Conservation (phyloP, 2,888 invertebrate genomes). For the Amaurobius ferox region DNA sequence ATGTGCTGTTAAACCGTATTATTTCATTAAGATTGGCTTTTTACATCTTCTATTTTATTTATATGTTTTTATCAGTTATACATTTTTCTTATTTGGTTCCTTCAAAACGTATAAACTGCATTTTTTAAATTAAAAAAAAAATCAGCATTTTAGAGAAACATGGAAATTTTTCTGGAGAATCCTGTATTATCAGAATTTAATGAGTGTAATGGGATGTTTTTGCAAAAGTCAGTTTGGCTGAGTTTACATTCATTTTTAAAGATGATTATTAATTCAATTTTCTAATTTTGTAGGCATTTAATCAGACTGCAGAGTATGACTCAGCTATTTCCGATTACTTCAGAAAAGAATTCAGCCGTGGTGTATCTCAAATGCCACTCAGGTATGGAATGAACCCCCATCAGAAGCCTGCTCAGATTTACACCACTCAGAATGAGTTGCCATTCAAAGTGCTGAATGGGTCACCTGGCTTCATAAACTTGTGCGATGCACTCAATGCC, state of each 20-base stretch:
- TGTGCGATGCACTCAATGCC: slow-evolving; percentile 97
- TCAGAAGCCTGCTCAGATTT: slow-evolving; percentile 96
- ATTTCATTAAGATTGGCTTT: too few relatives aligned
- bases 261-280: too few relatives aligned
- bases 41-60: too few relatives aligned
- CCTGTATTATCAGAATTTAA: neutral
- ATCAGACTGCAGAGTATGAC: slow-evolving; percentile 96
- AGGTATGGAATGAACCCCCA: slow-evolving; percentile 99
- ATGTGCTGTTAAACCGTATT: too few relatives aligned
- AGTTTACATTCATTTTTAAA: too few relatives aligned
- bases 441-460: slow-evolving; percentile 94
- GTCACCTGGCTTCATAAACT: slow-evolving; percentile 97
- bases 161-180: too few relatives aligned
- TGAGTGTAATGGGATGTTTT: neutral
- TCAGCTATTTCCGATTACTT: slow-evolving; percentile 96
- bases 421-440: slow-evolving; percentile 86
- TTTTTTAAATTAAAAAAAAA: too few relatives aligned
- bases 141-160: too few relatives aligned
- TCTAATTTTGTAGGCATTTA: slow-evolving; percentile 94
- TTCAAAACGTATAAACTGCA: too few relatives aligned
- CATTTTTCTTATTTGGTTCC: too few relatives aligned
- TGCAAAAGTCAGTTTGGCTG: neutral
- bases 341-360: slow-evolving; percentile 89
- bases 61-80: too few relatives aligned
- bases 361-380: slow-evolving; percentile 87